These are phyloP conservation scores for Xenus cinereus DNA, from an alignment of 2,113 vertebrate species.

Conservation along the genomic window DNA sequence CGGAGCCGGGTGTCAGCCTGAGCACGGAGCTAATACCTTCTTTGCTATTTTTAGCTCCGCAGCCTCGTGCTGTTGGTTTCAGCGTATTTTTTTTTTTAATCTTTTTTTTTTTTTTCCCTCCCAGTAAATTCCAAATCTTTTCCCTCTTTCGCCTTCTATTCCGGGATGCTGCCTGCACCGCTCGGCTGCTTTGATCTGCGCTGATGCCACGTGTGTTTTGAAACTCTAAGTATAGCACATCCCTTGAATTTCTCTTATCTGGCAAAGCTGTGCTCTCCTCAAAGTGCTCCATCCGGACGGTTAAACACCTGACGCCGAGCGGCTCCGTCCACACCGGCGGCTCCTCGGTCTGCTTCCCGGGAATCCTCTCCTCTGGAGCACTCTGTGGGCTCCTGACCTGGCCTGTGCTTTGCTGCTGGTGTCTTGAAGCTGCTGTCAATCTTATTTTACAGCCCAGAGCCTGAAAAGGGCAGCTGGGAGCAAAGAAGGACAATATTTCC, in stretches of 20 bases:
- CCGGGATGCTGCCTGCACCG: constrained; percentile 41
- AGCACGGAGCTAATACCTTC: constrained; percentile 22
- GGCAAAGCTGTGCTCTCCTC: constrained; percentile 45
- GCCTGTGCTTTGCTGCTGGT: background rate
- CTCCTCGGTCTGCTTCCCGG: background rate
- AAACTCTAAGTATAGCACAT: constrained; percentile 59
- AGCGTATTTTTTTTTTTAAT: background rate
- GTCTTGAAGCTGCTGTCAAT: background rate
- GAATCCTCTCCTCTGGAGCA: background rate
- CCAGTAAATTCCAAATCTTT: constrained; percentile 58
- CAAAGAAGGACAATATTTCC: background rate
- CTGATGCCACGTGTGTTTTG: constrained; percentile 63
- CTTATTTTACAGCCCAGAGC: constrained; percentile 42
- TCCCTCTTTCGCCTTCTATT: constrained; percentile 57
- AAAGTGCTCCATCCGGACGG: constrained; percentile 23
- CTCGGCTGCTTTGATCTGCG: constrained; percentile 57
- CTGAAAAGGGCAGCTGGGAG: constrained; percentile 42
- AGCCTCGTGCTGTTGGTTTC: constrained; percentile 47
- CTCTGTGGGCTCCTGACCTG: background rate
- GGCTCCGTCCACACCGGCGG: background rate
- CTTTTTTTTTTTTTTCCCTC: background rate
- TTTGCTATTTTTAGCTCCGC: constrained; percentile 49
- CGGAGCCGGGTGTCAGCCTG: background rate
- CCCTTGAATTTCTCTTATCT: constrained; percentile 59
- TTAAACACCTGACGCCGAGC: constrained; percentile 1